Evolutionary conservation across 2,888 invertebrate genomes (phyloP).

Genomic region (Zhengitettix transpicula): DNA sequence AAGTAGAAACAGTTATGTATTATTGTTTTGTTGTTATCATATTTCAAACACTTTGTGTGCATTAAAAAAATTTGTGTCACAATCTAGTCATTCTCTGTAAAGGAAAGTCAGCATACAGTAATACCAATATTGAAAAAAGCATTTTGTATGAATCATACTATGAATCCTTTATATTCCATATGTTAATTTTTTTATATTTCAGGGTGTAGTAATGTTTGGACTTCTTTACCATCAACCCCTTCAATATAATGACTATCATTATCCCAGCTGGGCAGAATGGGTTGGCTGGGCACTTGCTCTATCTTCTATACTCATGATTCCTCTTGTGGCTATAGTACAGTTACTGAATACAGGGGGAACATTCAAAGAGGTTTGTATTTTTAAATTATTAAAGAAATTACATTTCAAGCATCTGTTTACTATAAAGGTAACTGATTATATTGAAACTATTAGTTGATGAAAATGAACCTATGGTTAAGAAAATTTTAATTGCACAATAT

Average conservation of each 20-base stretch:
- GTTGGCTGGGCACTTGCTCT: constrained; percentile 56
- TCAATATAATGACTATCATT: constrained; percentile 48
- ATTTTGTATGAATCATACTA: not conserved
- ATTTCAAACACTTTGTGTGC: too few relatives aligned
- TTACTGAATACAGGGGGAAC: constrained; percentile 48
- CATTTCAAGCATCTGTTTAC: too few relatives aligned
- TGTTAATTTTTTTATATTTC: constrained; percentile 4
- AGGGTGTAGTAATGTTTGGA: constrained; percentile 50
- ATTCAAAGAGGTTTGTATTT: constrained; percentile 38
- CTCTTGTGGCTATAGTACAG: constrained; percentile 44
- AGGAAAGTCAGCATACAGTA: too few relatives aligned
- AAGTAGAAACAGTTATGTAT: too few relatives aligned
- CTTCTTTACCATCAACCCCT: constrained; percentile 46
- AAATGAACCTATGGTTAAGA: too few relatives aligned
- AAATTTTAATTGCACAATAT: too few relatives aligned
- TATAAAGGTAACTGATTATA: too few relatives aligned
- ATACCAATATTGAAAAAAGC: not conserved
- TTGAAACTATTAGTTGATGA: too few relatives aligned
- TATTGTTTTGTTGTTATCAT: too few relatives aligned
- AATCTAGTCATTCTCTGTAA: too few relatives aligned
- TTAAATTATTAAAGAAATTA: too few relatives aligned
- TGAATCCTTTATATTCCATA: not conserved
- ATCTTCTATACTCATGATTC: constrained; percentile 57
- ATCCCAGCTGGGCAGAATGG: constrained; percentile 53
- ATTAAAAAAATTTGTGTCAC: too few relatives aligned